Conservation (phyloP, 2,797 vertebrate species). For the Lepidocolaptes lacrymiger region DNA sequence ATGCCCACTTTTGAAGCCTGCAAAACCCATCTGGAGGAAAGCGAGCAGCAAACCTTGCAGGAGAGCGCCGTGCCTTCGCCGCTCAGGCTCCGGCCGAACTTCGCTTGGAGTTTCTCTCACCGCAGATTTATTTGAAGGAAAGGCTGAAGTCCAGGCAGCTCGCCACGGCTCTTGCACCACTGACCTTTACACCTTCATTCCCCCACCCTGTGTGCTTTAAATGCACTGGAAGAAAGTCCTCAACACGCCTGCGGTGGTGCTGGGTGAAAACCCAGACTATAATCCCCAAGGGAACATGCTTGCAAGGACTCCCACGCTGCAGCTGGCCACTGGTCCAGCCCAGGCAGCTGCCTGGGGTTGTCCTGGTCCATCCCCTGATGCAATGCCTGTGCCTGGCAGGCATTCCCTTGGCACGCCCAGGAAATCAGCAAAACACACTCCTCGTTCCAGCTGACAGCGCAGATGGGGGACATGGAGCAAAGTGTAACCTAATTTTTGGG, state of each 20-base stretch:
- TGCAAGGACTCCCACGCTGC: fast-evolving
- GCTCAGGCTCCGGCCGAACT: background rate
- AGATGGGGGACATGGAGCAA: background rate
- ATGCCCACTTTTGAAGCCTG: background rate
- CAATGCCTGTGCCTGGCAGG: background rate
- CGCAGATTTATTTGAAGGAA: background rate
- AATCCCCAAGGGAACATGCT: fast-evolving
- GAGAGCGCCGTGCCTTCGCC: background rate
- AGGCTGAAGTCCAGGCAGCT: conserved; percentile 16
- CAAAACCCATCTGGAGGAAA: background rate
- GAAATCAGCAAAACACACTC: fast-evolving
- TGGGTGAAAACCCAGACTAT: background rate
- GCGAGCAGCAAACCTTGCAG: background rate
- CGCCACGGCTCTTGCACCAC: fast-evolving
- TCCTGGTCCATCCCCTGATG: fast-evolving
- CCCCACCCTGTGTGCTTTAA: background rate
- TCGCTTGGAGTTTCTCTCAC: background rate
- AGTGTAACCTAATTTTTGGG: background rate
- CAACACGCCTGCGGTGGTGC: fast-evolving
- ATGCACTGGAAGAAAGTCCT: background rate
- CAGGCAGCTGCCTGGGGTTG: background rate
- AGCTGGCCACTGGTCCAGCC: background rate
- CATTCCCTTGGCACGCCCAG: background rate
- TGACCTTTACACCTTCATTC: conserved; percentile 9
- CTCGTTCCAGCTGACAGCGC: fast-evolving